Evolutionary conservation across 2,797 vertebrate genomes (phyloP).

Genomic region (Hydrophis major): DNA sequence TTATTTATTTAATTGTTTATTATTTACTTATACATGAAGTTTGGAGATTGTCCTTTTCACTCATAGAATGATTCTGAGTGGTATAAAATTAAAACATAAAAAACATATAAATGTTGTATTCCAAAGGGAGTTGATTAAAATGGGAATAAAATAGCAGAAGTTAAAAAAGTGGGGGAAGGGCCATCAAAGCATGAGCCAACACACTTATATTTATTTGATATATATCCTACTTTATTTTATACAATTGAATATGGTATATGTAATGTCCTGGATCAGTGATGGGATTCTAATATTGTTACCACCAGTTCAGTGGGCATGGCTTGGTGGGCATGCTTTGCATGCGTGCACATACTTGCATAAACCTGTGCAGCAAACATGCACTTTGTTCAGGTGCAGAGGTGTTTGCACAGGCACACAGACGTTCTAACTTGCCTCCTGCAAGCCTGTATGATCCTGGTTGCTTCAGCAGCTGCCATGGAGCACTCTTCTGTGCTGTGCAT

Average conservation of each 20-base stretch:
- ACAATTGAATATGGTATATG: neutral
- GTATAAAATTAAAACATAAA: neutral
- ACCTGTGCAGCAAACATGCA: rapidly evolving
- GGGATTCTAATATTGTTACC: no score
- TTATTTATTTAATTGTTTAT: neutral
- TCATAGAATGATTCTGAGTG: neutral
- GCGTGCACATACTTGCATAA: no score
- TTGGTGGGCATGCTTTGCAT: no score
- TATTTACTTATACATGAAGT: neutral
- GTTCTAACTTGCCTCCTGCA: no score
- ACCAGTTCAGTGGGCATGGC: no score
- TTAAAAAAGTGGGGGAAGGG: neutral
- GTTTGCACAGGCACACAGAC: no score
- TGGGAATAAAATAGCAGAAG: neutral
- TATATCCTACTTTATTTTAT: neutral
- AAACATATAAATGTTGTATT: neutral
- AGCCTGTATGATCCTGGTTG: no score
- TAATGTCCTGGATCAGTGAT: neutral
- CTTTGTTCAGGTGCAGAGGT: no score
- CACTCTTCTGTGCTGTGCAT: no score
- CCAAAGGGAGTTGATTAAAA: neutral
- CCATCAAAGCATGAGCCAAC: neutral
- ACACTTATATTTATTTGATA: neutral
- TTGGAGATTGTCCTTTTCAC: neutral
- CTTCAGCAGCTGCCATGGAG: no score